These are phyloP conservation scores for Cheilosia scutellata DNA, from an alignment of 2,888 invertebrate genomes.

Conservation along the genomic window DNA sequence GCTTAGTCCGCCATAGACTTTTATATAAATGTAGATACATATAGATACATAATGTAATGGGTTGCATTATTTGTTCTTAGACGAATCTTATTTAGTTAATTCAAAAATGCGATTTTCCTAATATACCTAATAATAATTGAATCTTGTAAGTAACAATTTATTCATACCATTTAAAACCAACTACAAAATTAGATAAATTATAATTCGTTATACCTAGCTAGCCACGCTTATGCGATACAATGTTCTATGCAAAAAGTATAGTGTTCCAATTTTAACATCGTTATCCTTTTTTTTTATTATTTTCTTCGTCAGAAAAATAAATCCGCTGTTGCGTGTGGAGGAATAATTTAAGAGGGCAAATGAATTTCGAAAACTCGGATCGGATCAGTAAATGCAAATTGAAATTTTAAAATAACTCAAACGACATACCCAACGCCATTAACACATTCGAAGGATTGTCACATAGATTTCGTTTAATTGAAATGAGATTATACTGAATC, in stretches of 20 bases:
- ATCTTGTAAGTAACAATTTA: no score
- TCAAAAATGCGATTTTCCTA: no score
- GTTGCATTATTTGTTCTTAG: no score
- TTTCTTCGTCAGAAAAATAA: background rate
- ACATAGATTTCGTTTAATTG: slow-evolving; percentile 58
- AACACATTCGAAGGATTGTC: slow-evolving; percentile 56
- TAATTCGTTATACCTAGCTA: no score
- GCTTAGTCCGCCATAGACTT: no score
- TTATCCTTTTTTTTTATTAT: no score
- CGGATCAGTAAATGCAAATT: slow-evolving; percentile 61
- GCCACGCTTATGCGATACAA: background rate
- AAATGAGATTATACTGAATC: slow-evolving; percentile 58
- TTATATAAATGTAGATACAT: no score
- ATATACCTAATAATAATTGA: no score
- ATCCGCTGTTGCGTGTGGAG: slow-evolving; percentile 26
- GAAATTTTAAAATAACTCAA: slow-evolving; percentile 44
- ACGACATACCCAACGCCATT: slow-evolving; percentile 33
- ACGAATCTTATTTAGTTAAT: no score
- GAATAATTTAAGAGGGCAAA: slow-evolving; percentile 49
- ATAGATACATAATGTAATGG: no score
- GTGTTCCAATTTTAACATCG: background rate
- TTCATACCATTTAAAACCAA: no score
- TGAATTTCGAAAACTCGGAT: slow-evolving; percentile 44
- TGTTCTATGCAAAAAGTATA: background rate
- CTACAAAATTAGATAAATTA: no score